phyloP scores from a whole-genome alignment of 2,113 vertebrate species.

The Elachura formosa region DNA sequence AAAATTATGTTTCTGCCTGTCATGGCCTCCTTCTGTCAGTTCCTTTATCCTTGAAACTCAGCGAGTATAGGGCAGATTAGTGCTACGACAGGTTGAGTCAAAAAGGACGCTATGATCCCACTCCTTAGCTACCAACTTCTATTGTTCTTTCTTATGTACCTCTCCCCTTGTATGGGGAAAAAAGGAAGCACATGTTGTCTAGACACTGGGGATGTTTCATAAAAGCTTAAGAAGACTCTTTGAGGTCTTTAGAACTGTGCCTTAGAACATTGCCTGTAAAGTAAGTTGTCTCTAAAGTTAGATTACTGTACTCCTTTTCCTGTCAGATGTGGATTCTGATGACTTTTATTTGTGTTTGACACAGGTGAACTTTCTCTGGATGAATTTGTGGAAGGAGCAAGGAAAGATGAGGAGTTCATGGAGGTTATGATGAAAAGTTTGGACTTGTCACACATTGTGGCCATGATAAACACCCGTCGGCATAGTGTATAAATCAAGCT shows the following conservation, averaged over 20 bases:
- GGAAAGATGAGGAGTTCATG: conserved; percentile 84
- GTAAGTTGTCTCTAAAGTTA: not conserved
- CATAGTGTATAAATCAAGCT: conserved; percentile 71
- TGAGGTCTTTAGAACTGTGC: not conserved
- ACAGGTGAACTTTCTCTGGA: conserved; percentile 87
- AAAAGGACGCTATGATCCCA: not conserved
- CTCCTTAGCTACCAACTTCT: not conserved
- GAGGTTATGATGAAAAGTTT: conserved; percentile 89
- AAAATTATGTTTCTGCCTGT: not conserved
- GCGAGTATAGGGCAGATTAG: not conserved
- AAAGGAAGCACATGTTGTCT: not conserved
- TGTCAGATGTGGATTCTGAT: not conserved
- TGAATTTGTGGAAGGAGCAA: conserved; percentile 87
- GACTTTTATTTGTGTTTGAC: not conserved
- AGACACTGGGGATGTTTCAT: not conserved
- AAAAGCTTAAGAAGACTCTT: not conserved
- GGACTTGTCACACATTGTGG: conserved; percentile 85
- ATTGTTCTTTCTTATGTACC: not conserved
- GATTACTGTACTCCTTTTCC: not conserved
- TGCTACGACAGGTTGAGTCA: not conserved
- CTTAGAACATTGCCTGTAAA: not conserved
- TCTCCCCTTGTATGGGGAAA: not conserved
- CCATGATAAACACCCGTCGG: conserved; percentile 86
- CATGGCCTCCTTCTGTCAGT: not conserved
- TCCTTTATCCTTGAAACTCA: not conserved